Base-by-base conservation (phyloP, 2,888 invertebrate genomes). In the Orgyia antiqua region DNA sequence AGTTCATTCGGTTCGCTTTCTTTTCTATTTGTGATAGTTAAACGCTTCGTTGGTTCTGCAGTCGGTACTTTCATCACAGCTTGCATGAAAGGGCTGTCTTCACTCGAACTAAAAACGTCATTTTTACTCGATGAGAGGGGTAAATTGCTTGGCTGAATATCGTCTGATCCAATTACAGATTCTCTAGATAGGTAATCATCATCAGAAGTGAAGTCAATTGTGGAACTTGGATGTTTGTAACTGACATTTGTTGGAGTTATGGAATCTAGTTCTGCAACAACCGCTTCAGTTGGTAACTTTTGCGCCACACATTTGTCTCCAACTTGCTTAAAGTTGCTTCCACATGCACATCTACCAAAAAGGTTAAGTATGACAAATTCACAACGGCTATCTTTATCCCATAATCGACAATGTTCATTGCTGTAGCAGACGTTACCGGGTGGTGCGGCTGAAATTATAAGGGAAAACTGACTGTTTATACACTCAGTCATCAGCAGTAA, bases 391-490 rank as follows among this genome's bases (percentile, higher is more conserved):
- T 93, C 91, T 41, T 88, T 89, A 54, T 94, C 94, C 89, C 93
- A 94, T 59, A 96, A 88, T 39, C 92, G 91, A 68, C 96, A 97
- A 70, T 96, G 96, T 39, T 93, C 92, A 69, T 96, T 94, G 63
- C 94, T 95, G 78, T 96, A 95, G 71, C 96, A 97, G 20, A 95
- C 94, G 53, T 94, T 93, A 34, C 95, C 94, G 17, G 94, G 91
- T 61, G 91, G 90, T 10, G 96, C 94, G 54, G 95, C 96, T 96
- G 88, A 42, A 73, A 75, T 34, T 36, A 44, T 7, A 10, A 47
- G 31, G 49, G 26, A 46, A 41, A 34, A 36, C n/a, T 57, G 58
- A 48, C 38, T 42, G 32, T 29, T 34, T 33, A 45, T 48, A 54
- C 54, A 56, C 50, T 46, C 42, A 51, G 51, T 55, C 54, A 58